A percentile compares a stretch with the other conserved stretches of the same genome.
These are phyloP conservation scores for Odontesthes bonariensis DNA, from an alignment of 2,113 vertebrate genomes.

Conservation along the genomic window DNA sequence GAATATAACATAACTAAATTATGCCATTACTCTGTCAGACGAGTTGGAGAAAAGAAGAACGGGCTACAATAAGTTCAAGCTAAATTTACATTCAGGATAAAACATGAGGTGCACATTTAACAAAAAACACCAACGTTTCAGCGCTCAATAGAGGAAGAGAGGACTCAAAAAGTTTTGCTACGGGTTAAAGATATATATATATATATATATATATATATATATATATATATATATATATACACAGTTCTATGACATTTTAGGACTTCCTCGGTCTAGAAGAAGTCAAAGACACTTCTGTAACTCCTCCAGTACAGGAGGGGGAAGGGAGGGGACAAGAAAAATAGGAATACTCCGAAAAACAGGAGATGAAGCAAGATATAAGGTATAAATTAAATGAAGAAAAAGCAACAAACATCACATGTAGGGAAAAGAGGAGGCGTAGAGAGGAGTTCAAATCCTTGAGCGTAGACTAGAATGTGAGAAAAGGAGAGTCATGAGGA, in stretches of 20 bases:
- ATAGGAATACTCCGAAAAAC: not conserved
- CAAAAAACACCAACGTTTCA: not conserved
- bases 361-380: not conserved
- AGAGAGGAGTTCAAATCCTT: not conserved
- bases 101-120: not conserved
- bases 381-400: not conserved
- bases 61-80: constrained; percentile 5
- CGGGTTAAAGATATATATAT: too few relatives aligned
- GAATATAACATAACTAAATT: constrained; percentile 31
- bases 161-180: not conserved
- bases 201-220: too few relatives aligned
- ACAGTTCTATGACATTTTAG: not conserved
- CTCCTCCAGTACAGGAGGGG: not conserved
- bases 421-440: not conserved
- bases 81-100: constrained; percentile 3
- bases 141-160: not conserved
- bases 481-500: not conserved
- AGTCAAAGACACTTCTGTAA: too few relatives aligned
- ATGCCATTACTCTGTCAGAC: constrained; percentile 17
- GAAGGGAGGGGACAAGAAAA: fast-evolving
- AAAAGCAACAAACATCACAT: not conserved
- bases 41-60: not conserved
- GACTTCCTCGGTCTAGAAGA: not conserved
- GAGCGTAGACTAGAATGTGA: not conserved
- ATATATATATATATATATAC: not conserved